Evolutionary conservation across 2,113 vertebrate species (phyloP), one percentile per base, ranked within the genome.

Genomic region (Aegithalos caudatus): DNA sequence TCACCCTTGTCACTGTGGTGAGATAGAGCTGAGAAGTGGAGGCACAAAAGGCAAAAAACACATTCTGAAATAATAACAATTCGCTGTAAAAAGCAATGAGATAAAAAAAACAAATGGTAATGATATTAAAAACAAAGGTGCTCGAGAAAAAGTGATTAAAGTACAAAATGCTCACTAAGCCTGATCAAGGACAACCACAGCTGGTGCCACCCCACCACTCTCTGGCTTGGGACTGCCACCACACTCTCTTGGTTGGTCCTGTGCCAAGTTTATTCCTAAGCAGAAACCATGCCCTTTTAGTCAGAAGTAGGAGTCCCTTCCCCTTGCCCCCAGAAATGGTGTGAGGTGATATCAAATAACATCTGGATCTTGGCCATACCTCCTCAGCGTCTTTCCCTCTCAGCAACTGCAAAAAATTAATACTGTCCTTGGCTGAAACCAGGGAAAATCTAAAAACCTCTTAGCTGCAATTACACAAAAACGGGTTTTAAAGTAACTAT

Each of bases 171-270:
- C 20, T 62, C 57, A 16, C 40, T 47, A n/a, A 54, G 24, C 40
- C 23, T 0, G 0, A 13, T 20, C 12, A 25, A 25, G 17, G 25
- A 21, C 0, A 0, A 7, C 9, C 14, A 11, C 6, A 72, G 11
- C 11, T 2, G 9, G 25, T 42, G 25, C 2, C 50, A 35, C 25
- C 21, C 11, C 31, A 7, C 9, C 0, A 0, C 17, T 27, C 21
- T 27, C 42, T 7, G 5, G 6, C 35, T 56, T 22, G 50, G 25
- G 12, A 42, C 22, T 24, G 29, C 24, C 17, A 12, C 13, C 31
- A 35, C 11, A 4, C 11, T 22, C 4, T 14, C 25, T n/a, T n/a
- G 44, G 10, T 31, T 1, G 1, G 9, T 48, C 21, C 31, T 42
- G 35, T 1, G 1, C 7, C 40, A 56, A 10, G 9, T 14, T 48